A percentile compares a stretch with the other conserved stretches of the same genome.
These are phyloP conservation scores for Drosophila neutralis DNA, from an alignment of 2,888 invertebrate species.

Conservation along the genomic window DNA sequence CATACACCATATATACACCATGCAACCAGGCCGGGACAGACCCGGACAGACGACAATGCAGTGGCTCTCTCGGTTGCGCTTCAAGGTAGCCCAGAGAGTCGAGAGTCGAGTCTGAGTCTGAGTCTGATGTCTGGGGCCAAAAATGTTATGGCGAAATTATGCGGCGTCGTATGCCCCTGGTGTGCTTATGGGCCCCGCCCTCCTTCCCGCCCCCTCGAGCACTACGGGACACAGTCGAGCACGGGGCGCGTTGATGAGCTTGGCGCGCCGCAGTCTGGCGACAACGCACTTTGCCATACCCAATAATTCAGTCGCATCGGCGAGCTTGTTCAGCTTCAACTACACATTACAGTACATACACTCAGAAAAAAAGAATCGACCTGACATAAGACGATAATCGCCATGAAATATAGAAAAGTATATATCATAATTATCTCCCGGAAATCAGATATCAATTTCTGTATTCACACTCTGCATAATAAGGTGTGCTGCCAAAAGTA, in stretches of 20 bases:
- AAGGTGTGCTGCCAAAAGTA: neutral
- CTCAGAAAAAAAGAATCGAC: neutral
- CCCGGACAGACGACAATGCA: slow-evolving; percentile 51
- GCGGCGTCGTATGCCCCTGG: slow-evolving; percentile 73
- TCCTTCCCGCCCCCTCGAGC: neutral
- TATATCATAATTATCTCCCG: too few relatives aligned
- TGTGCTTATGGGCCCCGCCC: slow-evolving; percentile 71
- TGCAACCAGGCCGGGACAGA: slow-evolving; percentile 11
- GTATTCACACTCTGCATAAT: neutral
- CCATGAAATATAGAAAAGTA: neutral
- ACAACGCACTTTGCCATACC: slow-evolving; percentile 63
- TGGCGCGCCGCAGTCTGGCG: slow-evolving; percentile 67
- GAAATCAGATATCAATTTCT: neutral
- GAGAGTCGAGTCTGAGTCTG: neutral
- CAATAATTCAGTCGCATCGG: slow-evolving; percentile 41
- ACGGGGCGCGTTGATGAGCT: slow-evolving; percentile 63
- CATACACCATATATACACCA: slow-evolving; percentile 31
- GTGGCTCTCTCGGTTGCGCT: slow-evolving; percentile 40
- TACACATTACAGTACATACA: slow-evolving; percentile 68
- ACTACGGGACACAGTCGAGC: slow-evolving; percentile 36
- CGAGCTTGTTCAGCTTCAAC: slow-evolving; percentile 33
- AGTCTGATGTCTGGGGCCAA: slow-evolving; percentile 51
- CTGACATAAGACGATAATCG: neutral
- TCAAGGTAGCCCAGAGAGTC: slow-evolving; percentile 46
- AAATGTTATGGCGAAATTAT: slow-evolving; percentile 77